These are phyloP conservation scores for Telenomus remus DNA, from an alignment of 1,140 invertebrate species.

Conservation along the genomic window DNA sequence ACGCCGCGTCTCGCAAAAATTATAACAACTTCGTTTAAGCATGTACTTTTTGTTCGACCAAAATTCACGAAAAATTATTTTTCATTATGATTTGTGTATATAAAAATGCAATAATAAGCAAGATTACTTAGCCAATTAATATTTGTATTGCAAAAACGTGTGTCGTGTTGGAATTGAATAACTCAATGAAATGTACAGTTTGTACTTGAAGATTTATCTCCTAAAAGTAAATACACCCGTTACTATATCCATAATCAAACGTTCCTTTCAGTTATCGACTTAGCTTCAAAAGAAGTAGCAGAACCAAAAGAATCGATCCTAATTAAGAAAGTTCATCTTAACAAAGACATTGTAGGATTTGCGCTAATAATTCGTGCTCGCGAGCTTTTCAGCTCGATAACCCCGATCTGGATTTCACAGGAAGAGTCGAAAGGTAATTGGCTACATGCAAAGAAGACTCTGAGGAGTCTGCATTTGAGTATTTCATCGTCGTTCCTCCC, in stretches of 20 bases:
- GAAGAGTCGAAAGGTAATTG: slow-evolving; percentile 60
- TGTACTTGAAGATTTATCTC: too few species aligned
- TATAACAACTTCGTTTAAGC: neutral
- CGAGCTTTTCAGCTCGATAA: slow-evolving; percentile 57
- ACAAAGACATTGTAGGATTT: slow-evolving; percentile 49
- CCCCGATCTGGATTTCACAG: slow-evolving; percentile 50
- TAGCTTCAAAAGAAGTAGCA: slow-evolving; percentile 19
- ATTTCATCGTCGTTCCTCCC: slow-evolving; percentile 60
- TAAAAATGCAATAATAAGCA: too few species aligned
- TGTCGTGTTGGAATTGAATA: too few species aligned
- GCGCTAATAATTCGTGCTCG: slow-evolving; percentile 53
- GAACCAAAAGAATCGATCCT: slow-evolving; percentile 43
- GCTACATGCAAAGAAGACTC: slow-evolving; percentile 61
- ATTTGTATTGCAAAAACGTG: too few species aligned
- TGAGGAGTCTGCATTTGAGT: slow-evolving; percentile 65
- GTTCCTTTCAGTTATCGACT: slow-evolving; percentile 20
- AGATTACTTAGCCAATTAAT: too few species aligned
- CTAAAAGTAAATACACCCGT: too few species aligned
- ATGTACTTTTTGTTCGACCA: neutral
- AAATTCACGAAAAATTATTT: too few species aligned
- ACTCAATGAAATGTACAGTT: too few species aligned
- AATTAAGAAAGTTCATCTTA: slow-evolving; percentile 54
- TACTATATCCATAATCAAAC: slow-evolving; percentile 9
- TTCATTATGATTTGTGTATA: too few species aligned
- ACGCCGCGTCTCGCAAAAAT: slow-evolving; percentile 2